Conservation (phyloP, 1,140 invertebrate species). For the Bombus fervidus region DNA sequence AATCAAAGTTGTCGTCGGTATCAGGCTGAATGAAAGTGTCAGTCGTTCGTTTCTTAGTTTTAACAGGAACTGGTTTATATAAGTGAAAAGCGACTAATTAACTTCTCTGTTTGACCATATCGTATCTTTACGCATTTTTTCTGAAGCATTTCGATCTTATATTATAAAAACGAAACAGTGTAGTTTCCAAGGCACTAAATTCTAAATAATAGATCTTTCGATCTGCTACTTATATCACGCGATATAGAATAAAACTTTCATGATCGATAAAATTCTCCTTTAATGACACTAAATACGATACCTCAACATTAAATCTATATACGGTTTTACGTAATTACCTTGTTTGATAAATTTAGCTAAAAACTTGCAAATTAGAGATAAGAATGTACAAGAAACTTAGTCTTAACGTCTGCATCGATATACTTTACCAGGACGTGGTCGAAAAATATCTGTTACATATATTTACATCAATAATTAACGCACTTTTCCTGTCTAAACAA, state of each 20-base stretch:
- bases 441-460: conserved; percentile 37
- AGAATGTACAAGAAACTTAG: not conserved
- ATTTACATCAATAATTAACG: conserved; percentile 49
- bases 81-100: conserved; percentile 44
- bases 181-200: not conserved
- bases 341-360: not conserved
- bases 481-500: conserved; percentile 31
- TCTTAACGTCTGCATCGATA: not conserved
- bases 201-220: no score
- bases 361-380: not conserved
- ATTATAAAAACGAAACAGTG: not conserved
- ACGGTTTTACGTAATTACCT: not conserved
- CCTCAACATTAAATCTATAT: no score
- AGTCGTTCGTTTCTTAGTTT: conserved; percentile 30
- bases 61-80: conserved; percentile 36
- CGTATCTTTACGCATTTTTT: no score
- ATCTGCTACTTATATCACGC: not conserved
- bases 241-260: no score
- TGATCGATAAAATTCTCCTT: no score
- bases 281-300: no score
- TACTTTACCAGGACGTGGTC: not conserved
- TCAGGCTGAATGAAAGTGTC: conserved; percentile 29
- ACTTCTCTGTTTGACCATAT: conserved; percentile 18
- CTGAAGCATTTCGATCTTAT: not conserved
- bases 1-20: not conserved